Evolutionary conservation across 2,797 vertebrate species (phyloP).

Genomic region (Diceros bicornis): DNA sequence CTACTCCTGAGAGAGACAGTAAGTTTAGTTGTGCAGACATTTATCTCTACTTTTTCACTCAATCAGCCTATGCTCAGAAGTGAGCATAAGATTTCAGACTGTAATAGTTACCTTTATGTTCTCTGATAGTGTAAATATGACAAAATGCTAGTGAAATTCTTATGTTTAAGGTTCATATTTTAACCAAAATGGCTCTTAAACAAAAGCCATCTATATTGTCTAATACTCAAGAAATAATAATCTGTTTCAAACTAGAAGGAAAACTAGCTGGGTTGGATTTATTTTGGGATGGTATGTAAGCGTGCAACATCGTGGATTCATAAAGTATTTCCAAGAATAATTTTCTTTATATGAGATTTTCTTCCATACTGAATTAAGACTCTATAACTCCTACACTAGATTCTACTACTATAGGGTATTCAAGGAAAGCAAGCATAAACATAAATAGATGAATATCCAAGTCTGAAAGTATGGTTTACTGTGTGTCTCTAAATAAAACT

Average conservation of each 20-base stretch:
- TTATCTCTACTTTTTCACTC: background rate
- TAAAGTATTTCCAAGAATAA: background rate
- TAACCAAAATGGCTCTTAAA: background rate
- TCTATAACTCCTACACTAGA: background rate
- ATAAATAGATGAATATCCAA: background rate
- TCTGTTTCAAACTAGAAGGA: background rate
- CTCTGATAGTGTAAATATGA: background rate
- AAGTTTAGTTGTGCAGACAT: background rate
- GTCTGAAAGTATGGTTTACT: background rate
- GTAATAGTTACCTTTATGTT: background rate
- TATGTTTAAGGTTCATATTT: background rate
- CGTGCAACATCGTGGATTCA: background rate
- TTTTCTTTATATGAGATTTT: constrained; percentile 17
- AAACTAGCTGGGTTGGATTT: background rate
- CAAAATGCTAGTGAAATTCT: constrained; percentile 13
- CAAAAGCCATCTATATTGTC: background rate
- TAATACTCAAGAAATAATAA: background rate
- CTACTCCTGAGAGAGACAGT: background rate
- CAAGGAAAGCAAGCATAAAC: background rate
- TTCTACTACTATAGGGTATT: background rate
- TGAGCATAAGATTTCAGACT: background rate
- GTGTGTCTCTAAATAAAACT: background rate
- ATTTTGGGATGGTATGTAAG: background rate
- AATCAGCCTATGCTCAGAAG: background rate
- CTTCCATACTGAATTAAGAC: constrained; percentile 2